phyloP scores from a whole-genome alignment of 2,797 vertebrate genomes.

The Steatocranus sp. region DNA sequence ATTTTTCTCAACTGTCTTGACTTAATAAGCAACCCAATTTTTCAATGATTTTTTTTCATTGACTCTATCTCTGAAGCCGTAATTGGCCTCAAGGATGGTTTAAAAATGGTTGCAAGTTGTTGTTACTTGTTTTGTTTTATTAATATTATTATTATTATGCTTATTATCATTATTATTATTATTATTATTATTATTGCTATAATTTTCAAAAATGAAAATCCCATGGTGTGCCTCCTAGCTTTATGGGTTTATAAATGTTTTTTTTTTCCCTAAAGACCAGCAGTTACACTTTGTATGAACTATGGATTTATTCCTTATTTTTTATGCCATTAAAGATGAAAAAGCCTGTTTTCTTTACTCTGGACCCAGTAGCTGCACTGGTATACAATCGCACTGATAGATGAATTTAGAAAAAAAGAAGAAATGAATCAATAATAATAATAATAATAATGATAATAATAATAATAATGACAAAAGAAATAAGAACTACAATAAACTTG shows the following conservation, averaged over 20 bases:
- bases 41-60: slow-evolving; percentile 85
- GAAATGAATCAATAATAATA: slow-evolving; percentile 70
- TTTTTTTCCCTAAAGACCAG: slow-evolving; percentile 94
- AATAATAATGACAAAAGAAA: slow-evolving; percentile 65
- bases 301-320: slow-evolving; percentile 91
- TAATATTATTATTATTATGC: not conserved
- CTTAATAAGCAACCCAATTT: slow-evolving; percentile 82
- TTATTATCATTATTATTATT: slow-evolving; percentile 48
- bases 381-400: slow-evolving; percentile 98
- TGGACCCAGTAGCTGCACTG: slow-evolving; percentile 98
- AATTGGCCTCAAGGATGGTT: slow-evolving; percentile 52
- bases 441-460: not conserved
- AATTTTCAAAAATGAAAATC: slow-evolving; percentile 83
- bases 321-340: slow-evolving; percentile 84
- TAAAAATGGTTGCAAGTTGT: slow-evolving; percentile 81
- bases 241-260: slow-evolving; percentile 98
- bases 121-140: slow-evolving; percentile 77
- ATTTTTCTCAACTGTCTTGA: slow-evolving; percentile 71
- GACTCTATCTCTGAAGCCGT: slow-evolving; percentile 73
- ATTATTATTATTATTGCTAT: slow-evolving; percentile 72
- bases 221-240: slow-evolving; percentile 98
- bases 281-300: slow-evolving; percentile 99
- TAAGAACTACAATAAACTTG: slow-evolving; percentile 87
- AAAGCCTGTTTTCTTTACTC: slow-evolving; percentile 95
- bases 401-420: slow-evolving; percentile 45